A percentile compares a stretch with the other conserved stretches of the same genome.
Evolutionary conservation across 2,797 vertebrate genomes (phyloP).

Genomic region (Apogon hyalosoma): DNA sequence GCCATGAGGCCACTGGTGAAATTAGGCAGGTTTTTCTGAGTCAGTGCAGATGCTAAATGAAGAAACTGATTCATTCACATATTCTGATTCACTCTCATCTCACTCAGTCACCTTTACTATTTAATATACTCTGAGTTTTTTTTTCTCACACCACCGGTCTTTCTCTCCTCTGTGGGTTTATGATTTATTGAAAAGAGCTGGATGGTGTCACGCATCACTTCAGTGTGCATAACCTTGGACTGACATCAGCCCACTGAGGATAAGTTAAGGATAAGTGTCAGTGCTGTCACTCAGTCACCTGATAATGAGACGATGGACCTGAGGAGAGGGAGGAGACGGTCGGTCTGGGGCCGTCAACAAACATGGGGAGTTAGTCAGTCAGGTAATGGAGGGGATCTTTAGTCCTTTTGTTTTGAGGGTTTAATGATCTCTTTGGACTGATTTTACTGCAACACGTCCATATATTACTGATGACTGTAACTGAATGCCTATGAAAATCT

Average conservation of each 20-base stretch:
- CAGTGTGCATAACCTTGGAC: conserved; percentile 35
- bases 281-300: conserved; percentile 12
- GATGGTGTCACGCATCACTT: conserved; percentile 37
- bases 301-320: conserved; percentile 19
- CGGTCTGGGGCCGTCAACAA: not conserved
- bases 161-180: conserved; percentile 13
- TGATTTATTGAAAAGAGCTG: conserved; percentile 47
- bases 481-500: no score
- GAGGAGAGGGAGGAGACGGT: not conserved
- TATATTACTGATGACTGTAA: no score
- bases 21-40: no score
- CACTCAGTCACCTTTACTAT: conserved; percentile 8
- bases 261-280: conserved; percentile 28
- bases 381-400: no score
- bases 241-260: conserved; percentile 31
- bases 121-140: not conserved
- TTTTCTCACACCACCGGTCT: conserved; percentile 2
- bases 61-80: not conserved
- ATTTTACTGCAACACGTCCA: no score
- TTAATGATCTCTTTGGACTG: no score
- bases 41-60: not conserved
- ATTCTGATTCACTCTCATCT: not conserved
- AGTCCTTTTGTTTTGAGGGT: no score
- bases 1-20: no score
- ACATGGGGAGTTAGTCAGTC: no score